phyloP scores from a whole-genome alignment of 1,140 invertebrate species.

The Holotrichia oblita region DNA sequence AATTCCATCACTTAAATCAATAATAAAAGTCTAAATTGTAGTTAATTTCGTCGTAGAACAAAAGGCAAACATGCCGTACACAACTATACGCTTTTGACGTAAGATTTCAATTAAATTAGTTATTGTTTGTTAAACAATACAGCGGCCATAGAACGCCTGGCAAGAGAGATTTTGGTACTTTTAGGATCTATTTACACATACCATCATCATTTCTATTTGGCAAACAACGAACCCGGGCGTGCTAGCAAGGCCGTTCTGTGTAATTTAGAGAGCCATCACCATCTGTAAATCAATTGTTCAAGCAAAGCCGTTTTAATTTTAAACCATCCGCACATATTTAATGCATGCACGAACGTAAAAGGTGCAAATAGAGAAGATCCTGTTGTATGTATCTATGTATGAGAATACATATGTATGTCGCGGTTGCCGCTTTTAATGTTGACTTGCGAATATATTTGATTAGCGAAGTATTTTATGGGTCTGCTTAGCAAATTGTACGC shows the following conservation, averaged over 20 bases:
- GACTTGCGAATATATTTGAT: too few relatives aligned
- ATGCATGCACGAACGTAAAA: background rate
- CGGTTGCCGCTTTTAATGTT: too few relatives aligned
- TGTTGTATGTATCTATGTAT: too few relatives aligned
- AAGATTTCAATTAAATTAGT: constrained; percentile 33
- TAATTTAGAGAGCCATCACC: background rate
- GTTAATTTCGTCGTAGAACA: background rate
- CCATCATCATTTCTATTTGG: constrained; percentile 24
- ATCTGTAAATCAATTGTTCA: background rate
- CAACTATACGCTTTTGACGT: background rate
- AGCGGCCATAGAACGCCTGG: background rate
- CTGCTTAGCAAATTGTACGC: background rate
- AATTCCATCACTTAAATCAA: constrained; percentile 31
- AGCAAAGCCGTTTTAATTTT: constrained; percentile 30
- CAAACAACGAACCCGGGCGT: background rate
- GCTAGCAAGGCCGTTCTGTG: background rate
- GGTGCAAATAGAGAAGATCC: background rate
- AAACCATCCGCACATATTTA: constrained; percentile 20
- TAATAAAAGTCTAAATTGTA: constrained; percentile 32
- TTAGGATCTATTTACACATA: constrained; percentile 29
- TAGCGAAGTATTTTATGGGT: too few relatives aligned
- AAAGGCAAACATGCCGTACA: background rate
- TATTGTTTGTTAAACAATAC: constrained; percentile 36
- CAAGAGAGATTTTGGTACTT: background rate
- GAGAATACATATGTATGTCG: too few relatives aligned